Base-by-base conservation (phyloP, 2,113 vertebrate genomes). In the Siniperca knerii region DNA sequence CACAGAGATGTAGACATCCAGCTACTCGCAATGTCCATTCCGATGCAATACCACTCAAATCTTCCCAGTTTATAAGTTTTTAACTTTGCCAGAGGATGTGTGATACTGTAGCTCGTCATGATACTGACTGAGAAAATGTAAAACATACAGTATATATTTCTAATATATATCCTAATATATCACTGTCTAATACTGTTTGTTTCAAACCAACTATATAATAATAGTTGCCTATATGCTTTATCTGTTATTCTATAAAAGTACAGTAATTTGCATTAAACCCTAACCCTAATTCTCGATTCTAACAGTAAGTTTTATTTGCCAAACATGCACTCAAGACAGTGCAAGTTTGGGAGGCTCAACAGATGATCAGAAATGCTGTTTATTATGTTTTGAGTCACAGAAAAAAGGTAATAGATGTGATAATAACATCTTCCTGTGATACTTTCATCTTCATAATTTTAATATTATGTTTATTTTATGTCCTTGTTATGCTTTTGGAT, bases 1-100 rank as follows among this genome's bases (percentile, higher is more conserved):
- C 67, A 33, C 58, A 9, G 69, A 68, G 71, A 55, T 13, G 46
- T 75, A 84, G 82, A 77, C 23, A 46, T 65, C 35, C 71, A 62
- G 71, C 76, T 42, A 13, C 66, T 37, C 35, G 2, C 35, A 37
- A 37, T 37, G 35, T 37, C 35, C 35, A 37, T 37, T 6, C 35
- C 35, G 35, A 37, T 4, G 35, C 35, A 37, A 37, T 37, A 46
- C 21, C 54, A 21, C 66, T 35, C n/a, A 61, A 37, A 37, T 83
- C 81, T 35, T n/a, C 40, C 9, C 6, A 16, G 46, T 54, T 54
- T 42, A 54, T 42, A 69, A 44, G 16, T 9, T 33, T 13, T 35
- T 0, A 21, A 29, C 72, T 40, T 18, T 42, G n/a, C 18, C 57
- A 29, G n/a, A 35, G 46, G 46, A 50, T 40, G 25, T 65, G 48